These are phyloP conservation scores for Reinhardtius hippoglossoides DNA, from an alignment of 2,113 vertebrate genomes.

Conservation along the genomic window DNA sequence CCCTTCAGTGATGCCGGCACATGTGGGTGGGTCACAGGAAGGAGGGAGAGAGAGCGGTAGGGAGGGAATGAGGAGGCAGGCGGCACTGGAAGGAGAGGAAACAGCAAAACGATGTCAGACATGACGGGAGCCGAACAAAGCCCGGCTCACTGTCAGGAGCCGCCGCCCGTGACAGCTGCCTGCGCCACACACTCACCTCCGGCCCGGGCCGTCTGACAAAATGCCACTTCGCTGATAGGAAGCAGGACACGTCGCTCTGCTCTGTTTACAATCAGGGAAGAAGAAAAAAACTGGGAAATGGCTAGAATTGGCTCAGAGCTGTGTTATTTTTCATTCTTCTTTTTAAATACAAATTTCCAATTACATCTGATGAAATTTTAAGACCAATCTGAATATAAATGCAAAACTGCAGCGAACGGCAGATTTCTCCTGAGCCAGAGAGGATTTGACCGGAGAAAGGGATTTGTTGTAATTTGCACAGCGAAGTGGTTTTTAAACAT, in stretches of 20 bases:
- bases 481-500: conserved; percentile 35
- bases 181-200: conserved; percentile 45
- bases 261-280: background rate
- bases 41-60: background rate
- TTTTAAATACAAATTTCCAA: background rate
- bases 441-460: conserved; percentile 43
- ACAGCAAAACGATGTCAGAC: conserved; percentile 65
- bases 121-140: conserved; percentile 66
- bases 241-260: conserved; percentile 4
- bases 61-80: conserved; percentile 10
- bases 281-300: background rate
- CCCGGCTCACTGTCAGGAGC: conserved; percentile 47
- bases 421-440: background rate
- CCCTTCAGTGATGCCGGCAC: conserved; percentile 59
- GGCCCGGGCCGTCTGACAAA: conserved; percentile 46
- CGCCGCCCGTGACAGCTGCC: conserved; percentile 28
- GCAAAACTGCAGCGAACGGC: background rate
- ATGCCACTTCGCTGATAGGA: conserved; percentile 8
- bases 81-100: conserved; percentile 59
- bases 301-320: background rate
- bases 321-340: too few relatives aligned
- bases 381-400: background rate
- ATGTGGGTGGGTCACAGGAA: conserved; percentile 52
- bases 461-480: conserved; percentile 39
- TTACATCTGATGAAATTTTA: background rate